Percentiles rank a stretch among this genome's conserved stretches.
Conservation (phyloP, 2,797 vertebrate genomes). For the Phataginus tricuspis region DNA sequence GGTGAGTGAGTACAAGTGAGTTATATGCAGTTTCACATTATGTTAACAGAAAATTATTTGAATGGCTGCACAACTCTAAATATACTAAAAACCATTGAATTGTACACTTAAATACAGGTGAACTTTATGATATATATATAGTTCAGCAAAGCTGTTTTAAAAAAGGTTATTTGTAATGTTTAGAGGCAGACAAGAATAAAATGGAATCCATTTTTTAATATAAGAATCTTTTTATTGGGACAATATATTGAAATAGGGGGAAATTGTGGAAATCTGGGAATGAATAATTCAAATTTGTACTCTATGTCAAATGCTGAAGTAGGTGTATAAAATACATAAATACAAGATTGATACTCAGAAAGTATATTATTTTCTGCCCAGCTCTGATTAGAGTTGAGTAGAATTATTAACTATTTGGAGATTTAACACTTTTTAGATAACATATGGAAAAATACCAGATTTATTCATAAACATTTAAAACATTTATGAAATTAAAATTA, state of each 20-base stretch:
- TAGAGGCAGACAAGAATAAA: background rate
- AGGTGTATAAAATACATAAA: background rate
- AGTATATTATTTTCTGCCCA: background rate
- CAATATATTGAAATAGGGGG: background rate
- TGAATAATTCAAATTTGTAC: conserved; percentile 1
- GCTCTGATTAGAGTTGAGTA: conserved; percentile 36
- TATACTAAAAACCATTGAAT: background rate
- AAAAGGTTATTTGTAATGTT: background rate
- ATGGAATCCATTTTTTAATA: background rate
- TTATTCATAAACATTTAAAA: conserved; percentile 8
- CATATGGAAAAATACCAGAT: background rate
- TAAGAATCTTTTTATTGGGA: background rate
- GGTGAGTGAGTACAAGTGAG: background rate
- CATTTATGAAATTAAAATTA: conserved; percentile 1
- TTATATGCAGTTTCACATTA: background rate
- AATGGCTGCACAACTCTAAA: background rate
- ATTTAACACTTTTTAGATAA: conserved; percentile 14
- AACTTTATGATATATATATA: background rate
- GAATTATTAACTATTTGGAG: conserved; percentile 14
- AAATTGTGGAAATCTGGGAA: background rate
- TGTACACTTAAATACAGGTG: background rate
- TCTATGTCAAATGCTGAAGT: background rate
- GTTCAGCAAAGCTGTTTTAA: conserved; percentile 1
- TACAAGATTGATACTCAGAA: background rate
- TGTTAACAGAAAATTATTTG: conserved; percentile 35